These are phyloP conservation scores for Anser cygnoides DNA, from an alignment of 2,113 vertebrate species.

Conservation along the genomic window DNA sequence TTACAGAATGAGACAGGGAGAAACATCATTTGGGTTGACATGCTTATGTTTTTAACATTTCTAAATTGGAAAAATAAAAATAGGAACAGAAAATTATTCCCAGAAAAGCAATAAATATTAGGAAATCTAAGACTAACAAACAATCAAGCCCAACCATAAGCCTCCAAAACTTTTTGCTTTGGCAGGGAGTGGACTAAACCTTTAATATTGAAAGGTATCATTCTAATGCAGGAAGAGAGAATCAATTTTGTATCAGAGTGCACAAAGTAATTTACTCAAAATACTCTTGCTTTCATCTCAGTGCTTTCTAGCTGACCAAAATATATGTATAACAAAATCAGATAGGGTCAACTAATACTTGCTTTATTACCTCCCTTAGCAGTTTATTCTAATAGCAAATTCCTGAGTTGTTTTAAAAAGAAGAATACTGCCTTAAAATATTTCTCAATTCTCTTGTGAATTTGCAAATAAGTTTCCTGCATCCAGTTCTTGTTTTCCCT, in stretches of 20 bases:
- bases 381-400: neutral
- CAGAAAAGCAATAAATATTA: neutral
- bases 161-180: accelerated
- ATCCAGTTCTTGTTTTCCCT: neutral
- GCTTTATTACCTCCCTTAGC: neutral
- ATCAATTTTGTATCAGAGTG: neutral
- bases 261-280: neutral
- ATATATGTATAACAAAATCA: neutral
- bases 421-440: neutral
- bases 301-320: neutral
- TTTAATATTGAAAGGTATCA: neutral
- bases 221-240: neutral
- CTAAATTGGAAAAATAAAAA: neutral
- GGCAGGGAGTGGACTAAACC: neutral
- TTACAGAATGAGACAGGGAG: neutral
- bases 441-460: neutral
- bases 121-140: neutral
- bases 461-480: neutral
- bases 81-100: neutral
- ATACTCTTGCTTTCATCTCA: neutral
- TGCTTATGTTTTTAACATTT: neutral
- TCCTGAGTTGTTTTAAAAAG: neutral
- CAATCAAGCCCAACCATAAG: neutral
- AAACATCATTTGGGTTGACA: neutral
- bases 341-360: neutral